Conservation (phyloP, 2,113 vertebrate species). For the Hoplias malabaricus region DNA sequence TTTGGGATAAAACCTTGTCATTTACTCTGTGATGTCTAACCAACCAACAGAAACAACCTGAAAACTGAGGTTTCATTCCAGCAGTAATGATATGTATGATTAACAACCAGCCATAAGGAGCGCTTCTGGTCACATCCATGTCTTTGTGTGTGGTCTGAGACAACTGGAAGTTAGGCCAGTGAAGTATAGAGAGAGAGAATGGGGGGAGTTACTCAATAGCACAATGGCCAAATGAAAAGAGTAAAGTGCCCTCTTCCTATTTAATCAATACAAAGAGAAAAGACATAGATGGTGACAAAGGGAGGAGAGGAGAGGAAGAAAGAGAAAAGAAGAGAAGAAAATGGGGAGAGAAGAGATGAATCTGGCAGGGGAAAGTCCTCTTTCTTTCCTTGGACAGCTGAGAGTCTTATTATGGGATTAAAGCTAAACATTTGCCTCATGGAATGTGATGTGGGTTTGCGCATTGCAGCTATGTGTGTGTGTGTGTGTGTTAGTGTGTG, state of each 20-base stretch:
- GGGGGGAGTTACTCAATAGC: background rate
- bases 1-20: too few species aligned
- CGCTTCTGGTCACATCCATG: background rate
- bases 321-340: conserved; percentile 47
- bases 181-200: conserved; percentile 5
- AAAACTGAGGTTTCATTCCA: too few species aligned
- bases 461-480: conserved; percentile 23
- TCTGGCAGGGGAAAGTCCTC: conserved; percentile 74
- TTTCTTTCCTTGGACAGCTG: conserved; percentile 79
- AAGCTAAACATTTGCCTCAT: conserved; percentile 72
- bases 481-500: conserved; percentile 25
- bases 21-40: too few species aligned
- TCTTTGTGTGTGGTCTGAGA: conserved; percentile 45
- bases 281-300: conserved; percentile 41
- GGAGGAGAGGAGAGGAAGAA: conserved; percentile 56
- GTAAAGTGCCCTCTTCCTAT: conserved; percentile 20
- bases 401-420: conserved; percentile 82
- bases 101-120: background rate
- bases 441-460: conserved; percentile 55
- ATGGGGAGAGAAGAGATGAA: conserved; percentile 49
- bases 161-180: conserved; percentile 12
- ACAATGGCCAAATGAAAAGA: background rate
- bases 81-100: too few species aligned
- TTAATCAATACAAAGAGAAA: conserved; percentile 21
- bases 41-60: too few species aligned